These are phyloP conservation scores for Drosophila littoralis DNA, from an alignment of 1,140 invertebrate genomes.

Conservation along the genomic window DNA sequence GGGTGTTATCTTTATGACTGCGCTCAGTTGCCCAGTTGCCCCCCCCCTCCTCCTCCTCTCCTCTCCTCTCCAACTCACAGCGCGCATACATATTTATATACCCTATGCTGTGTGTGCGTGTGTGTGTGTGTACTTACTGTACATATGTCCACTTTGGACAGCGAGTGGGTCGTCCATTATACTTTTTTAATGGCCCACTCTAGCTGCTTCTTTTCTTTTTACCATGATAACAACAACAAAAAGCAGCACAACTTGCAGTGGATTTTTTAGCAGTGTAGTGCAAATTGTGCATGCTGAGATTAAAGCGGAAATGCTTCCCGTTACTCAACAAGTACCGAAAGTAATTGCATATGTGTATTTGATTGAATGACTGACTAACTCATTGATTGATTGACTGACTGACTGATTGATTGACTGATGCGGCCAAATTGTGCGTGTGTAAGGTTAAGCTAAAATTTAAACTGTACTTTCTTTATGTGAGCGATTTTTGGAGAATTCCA, in stretches of 20 bases:
- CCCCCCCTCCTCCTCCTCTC: neutral
- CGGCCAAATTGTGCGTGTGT: no score
- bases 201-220: neutral
- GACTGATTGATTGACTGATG: no score
- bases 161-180: neutral
- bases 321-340: conserved; percentile 11
- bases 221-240: neutral
- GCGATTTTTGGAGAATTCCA: no score
- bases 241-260: neutral
- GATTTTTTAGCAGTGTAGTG: neutral
- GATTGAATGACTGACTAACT: no score
- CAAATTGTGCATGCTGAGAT: neutral
- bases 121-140: neutral
- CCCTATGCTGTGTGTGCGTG: neutral
- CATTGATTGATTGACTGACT: no score
- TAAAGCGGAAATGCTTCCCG: neutral
- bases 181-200: conserved; percentile 2
- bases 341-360: neutral
- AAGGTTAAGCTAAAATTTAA: no score
- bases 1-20: conserved; percentile 73
- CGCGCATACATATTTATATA: conserved; percentile 28
- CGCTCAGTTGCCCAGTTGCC: conserved; percentile 47
- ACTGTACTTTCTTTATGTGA: no score
- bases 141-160: conserved; percentile 23
- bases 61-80: neutral